Percentiles rank a stretch among this genome's conserved stretches.
phyloP scores from a whole-genome alignment of 2,888 invertebrate genomes.

The Marronus borbonicus region DNA sequence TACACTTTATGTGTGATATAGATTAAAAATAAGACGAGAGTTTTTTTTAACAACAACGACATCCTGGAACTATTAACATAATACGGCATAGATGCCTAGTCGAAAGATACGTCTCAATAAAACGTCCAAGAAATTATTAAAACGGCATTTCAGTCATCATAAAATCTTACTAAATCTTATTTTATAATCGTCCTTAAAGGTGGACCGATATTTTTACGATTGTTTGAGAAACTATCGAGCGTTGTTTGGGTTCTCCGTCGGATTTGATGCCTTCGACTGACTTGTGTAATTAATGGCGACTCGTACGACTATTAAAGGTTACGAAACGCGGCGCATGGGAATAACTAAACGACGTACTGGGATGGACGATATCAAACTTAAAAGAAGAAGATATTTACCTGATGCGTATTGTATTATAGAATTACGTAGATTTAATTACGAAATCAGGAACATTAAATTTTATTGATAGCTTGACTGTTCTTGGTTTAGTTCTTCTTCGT shows the following conservation, averaged over 20 bases:
- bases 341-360: no score
- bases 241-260: slow-evolving; percentile 9
- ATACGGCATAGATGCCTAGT: not conserved
- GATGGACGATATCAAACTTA: not conserved
- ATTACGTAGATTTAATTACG: slow-evolving; percentile 5
- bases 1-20: no score
- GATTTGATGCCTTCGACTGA: slow-evolving; percentile 2
- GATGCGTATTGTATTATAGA: not conserved
- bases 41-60: not conserved
- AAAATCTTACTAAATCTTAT: slow-evolving; percentile 42
- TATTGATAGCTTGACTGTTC: not conserved
- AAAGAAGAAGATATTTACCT: slow-evolving; percentile 18
- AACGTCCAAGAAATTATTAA: slow-evolving; percentile 46
- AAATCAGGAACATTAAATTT: not conserved
- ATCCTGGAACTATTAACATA: slow-evolving; percentile 11
- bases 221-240: slow-evolving; percentile 26
- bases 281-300: slow-evolving; percentile 16
- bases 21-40: no score
- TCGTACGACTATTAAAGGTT: slow-evolving; percentile 14
- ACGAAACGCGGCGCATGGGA: slow-evolving; percentile 15
- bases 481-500: no score
- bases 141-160: slow-evolving; percentile 41
- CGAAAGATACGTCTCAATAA: slow-evolving; percentile 43
- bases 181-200: slow-evolving; percentile 41
- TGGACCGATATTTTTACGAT: slow-evolving; percentile 41